Conservation (phyloP, 2,113 vertebrate species). For the Arothron firmamentum region DNA sequence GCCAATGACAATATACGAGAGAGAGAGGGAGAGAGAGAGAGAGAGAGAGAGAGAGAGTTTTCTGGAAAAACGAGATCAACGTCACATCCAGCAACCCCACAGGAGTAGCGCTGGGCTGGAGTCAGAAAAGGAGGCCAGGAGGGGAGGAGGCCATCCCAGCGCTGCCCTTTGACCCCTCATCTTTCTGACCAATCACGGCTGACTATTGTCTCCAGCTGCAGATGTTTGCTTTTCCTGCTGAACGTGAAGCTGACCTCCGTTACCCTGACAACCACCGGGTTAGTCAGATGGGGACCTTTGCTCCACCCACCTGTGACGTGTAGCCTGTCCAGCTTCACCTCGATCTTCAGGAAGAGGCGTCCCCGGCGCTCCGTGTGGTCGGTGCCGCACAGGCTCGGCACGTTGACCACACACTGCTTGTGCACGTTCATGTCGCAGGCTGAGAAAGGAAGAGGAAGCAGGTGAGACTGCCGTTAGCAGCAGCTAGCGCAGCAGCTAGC, state of each 20-base stretch:
- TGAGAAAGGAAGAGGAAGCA: slow-evolving; percentile 54
- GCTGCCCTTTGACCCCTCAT: not conserved
- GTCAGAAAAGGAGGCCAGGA: slow-evolving; percentile 11
- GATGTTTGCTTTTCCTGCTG: too few relatives aligned
- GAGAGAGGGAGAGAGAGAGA: not conserved
- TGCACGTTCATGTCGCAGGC: slow-evolving; percentile 98
- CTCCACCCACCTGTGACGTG: slow-evolving; percentile 84
- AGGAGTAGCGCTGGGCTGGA: slow-evolving; percentile 43
- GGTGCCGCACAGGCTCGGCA: slow-evolving; percentile 93
- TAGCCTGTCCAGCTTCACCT: slow-evolving; percentile 85
- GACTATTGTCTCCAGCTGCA: too few relatives aligned
- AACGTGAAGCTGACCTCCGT: too few relatives aligned
- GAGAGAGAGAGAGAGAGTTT: slow-evolving; percentile 45
- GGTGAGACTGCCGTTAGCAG: too few relatives aligned
- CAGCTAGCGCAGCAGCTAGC: too few relatives aligned
- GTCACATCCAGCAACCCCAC: slow-evolving; percentile 59
- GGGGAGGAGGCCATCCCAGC: not conserved
- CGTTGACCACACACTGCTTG: slow-evolving; percentile 94
- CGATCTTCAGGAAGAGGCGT: slow-evolving; percentile 90
- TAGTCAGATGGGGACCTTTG: too few relatives aligned
- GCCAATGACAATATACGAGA: slow-evolving; percentile 37
- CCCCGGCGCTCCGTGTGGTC: slow-evolving; percentile 95
- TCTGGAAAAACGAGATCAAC: slow-evolving; percentile 67
- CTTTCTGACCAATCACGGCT: too few relatives aligned
- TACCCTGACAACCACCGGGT: not conserved